Conservation (phyloP, 2,113 vertebrate species). For the Eclectus roratus region DNA sequence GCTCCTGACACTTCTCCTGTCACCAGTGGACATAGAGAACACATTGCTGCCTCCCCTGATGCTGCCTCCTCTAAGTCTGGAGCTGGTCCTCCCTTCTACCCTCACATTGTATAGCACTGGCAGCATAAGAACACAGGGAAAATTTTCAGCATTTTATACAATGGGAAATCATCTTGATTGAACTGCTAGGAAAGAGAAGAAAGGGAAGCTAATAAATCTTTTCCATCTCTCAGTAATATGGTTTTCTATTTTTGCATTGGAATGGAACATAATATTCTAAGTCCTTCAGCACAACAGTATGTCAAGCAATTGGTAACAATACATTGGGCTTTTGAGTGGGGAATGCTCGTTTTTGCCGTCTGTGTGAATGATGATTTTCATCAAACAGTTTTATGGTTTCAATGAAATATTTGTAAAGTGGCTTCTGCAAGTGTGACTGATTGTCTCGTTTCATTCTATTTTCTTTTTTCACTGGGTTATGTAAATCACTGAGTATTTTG, state of each 20-base stretch:
- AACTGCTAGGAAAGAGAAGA: slow-evolving; percentile 21
- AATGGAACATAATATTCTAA: slow-evolving; percentile 46
- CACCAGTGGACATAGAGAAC: neutral
- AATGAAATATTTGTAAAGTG: slow-evolving; percentile 21
- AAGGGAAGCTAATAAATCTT: slow-evolving; percentile 50
- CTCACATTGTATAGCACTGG: fast-evolving
- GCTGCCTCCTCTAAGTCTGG: neutral
- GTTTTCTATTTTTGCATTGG: slow-evolving; percentile 55
- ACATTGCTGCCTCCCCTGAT: neutral
- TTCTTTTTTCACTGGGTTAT: slow-evolving; percentile 28
- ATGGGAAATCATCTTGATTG: neutral
- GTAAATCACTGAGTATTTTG: neutral
- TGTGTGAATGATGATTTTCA: slow-evolving; percentile 38
- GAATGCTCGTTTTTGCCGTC: neutral
- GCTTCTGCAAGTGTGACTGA: slow-evolving; percentile 27
- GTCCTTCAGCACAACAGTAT: neutral
- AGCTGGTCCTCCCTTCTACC: neutral
- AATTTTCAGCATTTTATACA: neutral
- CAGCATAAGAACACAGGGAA: neutral
- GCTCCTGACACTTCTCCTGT: neutral
- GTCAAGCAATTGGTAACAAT: slow-evolving; percentile 38
- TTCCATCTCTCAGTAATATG: neutral
- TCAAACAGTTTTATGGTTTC: slow-evolving; percentile 8
- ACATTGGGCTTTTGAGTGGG: neutral
- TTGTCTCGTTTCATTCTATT: neutral